Percentiles rank a stretch among this genome's conserved stretches.
phyloP scores from a whole-genome alignment of 2,797 vertebrate species.

The Microctenopoma lineatum region DNA sequence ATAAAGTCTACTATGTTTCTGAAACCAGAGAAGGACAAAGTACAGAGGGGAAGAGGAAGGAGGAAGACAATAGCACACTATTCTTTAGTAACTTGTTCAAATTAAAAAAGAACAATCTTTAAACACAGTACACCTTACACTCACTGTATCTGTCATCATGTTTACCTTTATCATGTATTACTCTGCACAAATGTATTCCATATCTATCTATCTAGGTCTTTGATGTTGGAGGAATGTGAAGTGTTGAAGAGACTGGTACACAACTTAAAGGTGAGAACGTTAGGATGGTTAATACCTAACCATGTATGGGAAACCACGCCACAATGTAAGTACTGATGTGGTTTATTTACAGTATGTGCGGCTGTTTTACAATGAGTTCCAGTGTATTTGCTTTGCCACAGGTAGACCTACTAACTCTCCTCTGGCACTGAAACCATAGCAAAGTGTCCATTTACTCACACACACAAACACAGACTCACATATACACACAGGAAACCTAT shows the following conservation, averaged over 20 bases:
- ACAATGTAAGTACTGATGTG: constrained; percentile 6
- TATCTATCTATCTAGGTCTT: constrained; percentile 71
- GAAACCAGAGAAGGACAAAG: constrained; percentile 60
- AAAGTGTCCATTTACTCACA: constrained; percentile 27
- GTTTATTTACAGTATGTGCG: constrained; percentile 2
- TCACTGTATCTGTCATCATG: background rate
- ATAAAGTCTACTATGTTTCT: constrained; percentile 63
- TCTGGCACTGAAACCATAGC: constrained; percentile 21
- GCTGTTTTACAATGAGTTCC: background rate
- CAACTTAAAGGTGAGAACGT: constrained; percentile 85
- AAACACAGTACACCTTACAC: constrained; percentile 19
- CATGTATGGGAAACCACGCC: constrained; percentile 1
- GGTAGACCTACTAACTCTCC: constrained; percentile 25
- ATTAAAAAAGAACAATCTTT: constrained; percentile 35
- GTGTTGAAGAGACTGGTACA: constrained; percentile 76
- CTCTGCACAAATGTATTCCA: background rate
- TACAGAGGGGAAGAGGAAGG: constrained; percentile 2
- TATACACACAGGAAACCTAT: constrained; percentile 16
- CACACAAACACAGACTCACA: constrained; percentile 4
- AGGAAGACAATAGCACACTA: constrained; percentile 42
- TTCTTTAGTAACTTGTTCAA: constrained; percentile 37
- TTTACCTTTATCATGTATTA: background rate
- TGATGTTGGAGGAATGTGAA: constrained; percentile 83
- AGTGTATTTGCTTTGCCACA: background rate
- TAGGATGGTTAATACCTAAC: constrained; percentile 3